A percentile compares a stretch with the other conserved stretches of the same genome.
Evolutionary conservation across 2,888 invertebrate genomes (phyloP).

Genomic region (Stenodera caucasica): DNA sequence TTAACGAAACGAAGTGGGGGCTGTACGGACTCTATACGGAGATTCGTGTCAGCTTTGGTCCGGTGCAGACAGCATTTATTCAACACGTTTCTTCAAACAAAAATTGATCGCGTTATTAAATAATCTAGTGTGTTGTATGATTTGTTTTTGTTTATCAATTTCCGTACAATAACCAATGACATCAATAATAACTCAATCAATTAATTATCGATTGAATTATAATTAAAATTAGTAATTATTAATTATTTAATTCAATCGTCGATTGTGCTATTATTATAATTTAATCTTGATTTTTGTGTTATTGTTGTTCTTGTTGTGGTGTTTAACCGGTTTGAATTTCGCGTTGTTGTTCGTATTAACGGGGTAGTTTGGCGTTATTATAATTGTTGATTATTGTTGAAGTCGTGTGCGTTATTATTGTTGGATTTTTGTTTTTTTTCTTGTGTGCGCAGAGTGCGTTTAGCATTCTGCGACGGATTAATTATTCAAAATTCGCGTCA

Average conservation of each 20-base stretch:
- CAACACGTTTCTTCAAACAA: not conserved
- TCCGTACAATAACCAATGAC: too few relatives aligned
- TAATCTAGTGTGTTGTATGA: too few relatives aligned
- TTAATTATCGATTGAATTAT: not conserved
- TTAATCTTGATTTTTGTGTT: not conserved
- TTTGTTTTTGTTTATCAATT: too few relatives aligned
- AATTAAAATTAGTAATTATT: too few relatives aligned
- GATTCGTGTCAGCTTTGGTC: constrained; percentile 3
- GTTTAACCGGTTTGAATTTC: constrained; percentile 39
- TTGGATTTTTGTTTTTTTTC: constrained; percentile 24
- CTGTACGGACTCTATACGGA: not conserved
- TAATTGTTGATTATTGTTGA: constrained; percentile 31
- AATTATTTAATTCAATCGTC: too few relatives aligned
- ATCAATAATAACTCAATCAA: too few relatives aligned
- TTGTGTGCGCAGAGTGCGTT: constrained; percentile 49
- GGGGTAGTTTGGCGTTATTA: too few relatives aligned
- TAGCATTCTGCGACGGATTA: constrained; percentile 51
- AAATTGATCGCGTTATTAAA: too few relatives aligned
- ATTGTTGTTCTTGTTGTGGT: not conserved
- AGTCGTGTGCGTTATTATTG: constrained; percentile 10
- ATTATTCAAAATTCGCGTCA: constrained; percentile 81
- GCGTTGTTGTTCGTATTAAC: too few relatives aligned
- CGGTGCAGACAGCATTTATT: not conserved
- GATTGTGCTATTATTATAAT: not conserved
- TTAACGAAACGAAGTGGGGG: not conserved